A percentile compares a stretch with the other conserved stretches of the same genome.
These are phyloP conservation scores for Psococerastis gibbosa DNA, from an alignment of 2,888 invertebrate genomes.

Conservation along the genomic window DNA sequence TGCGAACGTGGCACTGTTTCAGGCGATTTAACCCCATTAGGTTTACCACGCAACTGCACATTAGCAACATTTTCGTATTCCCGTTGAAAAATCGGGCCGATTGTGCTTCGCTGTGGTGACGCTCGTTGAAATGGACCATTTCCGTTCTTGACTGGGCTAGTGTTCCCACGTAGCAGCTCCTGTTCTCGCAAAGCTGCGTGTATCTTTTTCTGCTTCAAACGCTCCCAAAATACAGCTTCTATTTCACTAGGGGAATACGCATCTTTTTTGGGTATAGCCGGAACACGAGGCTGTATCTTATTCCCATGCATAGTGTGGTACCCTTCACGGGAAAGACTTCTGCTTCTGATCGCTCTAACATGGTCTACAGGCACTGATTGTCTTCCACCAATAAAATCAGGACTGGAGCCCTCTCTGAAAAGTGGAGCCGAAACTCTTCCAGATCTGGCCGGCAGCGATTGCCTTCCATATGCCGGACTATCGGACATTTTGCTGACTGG, in stretches of 20 bases:
- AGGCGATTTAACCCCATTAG: slow-evolving; percentile 14
- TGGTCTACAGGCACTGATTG: slow-evolving; percentile 4
- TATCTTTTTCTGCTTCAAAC: slow-evolving; percentile 8
- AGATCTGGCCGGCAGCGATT: neutral
- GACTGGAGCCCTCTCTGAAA: neutral
- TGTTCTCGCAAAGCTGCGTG: neutral
- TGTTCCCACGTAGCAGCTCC: neutral
- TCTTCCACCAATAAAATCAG: neutral
- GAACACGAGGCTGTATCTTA: neutral
- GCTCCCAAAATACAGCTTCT: slow-evolving; percentile 7
- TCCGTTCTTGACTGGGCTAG: neutral
- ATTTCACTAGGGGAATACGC: slow-evolving; percentile 2
- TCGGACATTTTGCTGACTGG: neutral
- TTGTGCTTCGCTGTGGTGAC: slow-evolving; percentile 20
- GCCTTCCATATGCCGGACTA: neutral
- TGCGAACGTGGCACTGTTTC: slow-evolving; percentile 15
- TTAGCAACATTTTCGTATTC: slow-evolving; percentile 12
- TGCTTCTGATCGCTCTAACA: neutral
- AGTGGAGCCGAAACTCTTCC: slow-evolving; percentile 4
- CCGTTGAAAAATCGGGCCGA: slow-evolving; percentile 18
- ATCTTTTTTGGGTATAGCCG: slow-evolving; percentile 1
- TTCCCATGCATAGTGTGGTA: neutral
- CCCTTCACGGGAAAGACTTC: slow-evolving; percentile 2
- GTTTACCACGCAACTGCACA: neutral
- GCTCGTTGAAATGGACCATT: neutral